A percentile compares a stretch with the other conserved stretches of the same genome.
phyloP scores from a whole-genome alignment of 2,113 vertebrate genomes.

The Rhinolophus ferrumequinum region DNA sequence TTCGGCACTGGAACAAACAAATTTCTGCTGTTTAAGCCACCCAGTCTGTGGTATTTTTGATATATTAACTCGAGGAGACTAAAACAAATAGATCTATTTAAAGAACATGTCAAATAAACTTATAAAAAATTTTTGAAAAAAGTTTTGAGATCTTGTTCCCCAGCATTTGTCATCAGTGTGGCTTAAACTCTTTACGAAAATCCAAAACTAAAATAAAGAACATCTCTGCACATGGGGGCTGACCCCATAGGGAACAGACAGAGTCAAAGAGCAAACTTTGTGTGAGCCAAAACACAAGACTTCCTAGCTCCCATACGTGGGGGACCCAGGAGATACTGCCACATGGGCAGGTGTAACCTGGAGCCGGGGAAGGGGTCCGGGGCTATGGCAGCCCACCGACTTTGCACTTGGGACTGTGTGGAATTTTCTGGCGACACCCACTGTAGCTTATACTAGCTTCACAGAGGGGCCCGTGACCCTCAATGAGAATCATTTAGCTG shows the following conservation, averaged over 20 bases:
- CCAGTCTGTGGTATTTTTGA: too few relatives aligned
- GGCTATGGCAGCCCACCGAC: not conserved
- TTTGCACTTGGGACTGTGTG: not conserved
- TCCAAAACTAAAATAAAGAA: not conserved
- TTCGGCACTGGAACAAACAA: too few relatives aligned
- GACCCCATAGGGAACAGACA: not conserved
- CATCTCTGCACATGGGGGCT: not conserved
- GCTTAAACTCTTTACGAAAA: too few relatives aligned
- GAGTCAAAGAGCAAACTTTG: accelerated
- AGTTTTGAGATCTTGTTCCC: too few relatives aligned
- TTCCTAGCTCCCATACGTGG: not conserved
- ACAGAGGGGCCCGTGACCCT: not conserved
- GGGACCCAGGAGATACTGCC: accelerated
- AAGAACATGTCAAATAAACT: too few relatives aligned
- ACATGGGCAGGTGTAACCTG: not conserved
- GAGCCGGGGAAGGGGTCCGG: not conserved
- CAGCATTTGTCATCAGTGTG: too few relatives aligned
- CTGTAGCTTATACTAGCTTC: not conserved
- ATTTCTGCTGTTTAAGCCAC: too few relatives aligned
- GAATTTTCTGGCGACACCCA: not conserved
- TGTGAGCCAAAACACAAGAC: not conserved
- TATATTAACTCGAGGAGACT: too few relatives aligned
- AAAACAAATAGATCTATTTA: too few relatives aligned
- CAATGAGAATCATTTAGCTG: not conserved
- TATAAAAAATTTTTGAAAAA: too few relatives aligned